A percentile compares a stretch with the other conserved stretches of the same genome.
Evolutionary conservation across 2,797 vertebrate genomes (phyloP).

Genomic region (Petrocephalus schoutedeni): DNA sequence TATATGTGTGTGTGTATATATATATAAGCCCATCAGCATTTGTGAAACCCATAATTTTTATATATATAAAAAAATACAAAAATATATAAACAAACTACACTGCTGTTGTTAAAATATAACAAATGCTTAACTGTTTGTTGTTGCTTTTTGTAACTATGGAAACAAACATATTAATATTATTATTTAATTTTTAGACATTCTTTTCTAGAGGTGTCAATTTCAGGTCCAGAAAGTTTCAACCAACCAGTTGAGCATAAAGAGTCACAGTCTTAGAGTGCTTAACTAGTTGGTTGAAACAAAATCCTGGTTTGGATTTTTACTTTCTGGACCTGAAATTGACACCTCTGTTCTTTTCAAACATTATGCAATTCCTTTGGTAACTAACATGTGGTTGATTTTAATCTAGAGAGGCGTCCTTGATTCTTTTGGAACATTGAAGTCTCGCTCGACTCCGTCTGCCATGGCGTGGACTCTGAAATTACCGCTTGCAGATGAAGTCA

Average conservation of each 20-base stretch:
- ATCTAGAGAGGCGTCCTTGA: not conserved
- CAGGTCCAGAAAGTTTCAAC: too few species aligned
- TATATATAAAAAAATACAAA: not conserved
- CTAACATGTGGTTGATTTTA: not conserved
- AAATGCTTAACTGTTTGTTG: not conserved
- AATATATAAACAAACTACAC: not conserved
- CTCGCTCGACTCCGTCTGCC: conserved; percentile 25
- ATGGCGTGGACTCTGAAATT: conserved; percentile 97
- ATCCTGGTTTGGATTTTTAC: too few species aligned
- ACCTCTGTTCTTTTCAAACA: not conserved
- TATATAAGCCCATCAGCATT: not conserved
- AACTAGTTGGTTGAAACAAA: too few species aligned
- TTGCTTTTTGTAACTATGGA: conserved; percentile 1
- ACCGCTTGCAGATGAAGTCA: conserved; percentile 91
- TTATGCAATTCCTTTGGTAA: not conserved
- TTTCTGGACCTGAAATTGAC: not conserved
- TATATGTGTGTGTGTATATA: too few species aligned
- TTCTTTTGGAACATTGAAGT: conserved; percentile 20
- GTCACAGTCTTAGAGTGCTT: too few species aligned
- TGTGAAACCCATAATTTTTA: not conserved
- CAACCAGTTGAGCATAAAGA: too few species aligned
- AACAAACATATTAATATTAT: too few species aligned
- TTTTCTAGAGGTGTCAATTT: too few species aligned
- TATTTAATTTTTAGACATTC: not conserved
- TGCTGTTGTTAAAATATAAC: not conserved